A percentile compares a stretch with the other conserved stretches of the same genome.
Conservation (phyloP, 2,113 vertebrate genomes). For the Fregata magnificens region DNA sequence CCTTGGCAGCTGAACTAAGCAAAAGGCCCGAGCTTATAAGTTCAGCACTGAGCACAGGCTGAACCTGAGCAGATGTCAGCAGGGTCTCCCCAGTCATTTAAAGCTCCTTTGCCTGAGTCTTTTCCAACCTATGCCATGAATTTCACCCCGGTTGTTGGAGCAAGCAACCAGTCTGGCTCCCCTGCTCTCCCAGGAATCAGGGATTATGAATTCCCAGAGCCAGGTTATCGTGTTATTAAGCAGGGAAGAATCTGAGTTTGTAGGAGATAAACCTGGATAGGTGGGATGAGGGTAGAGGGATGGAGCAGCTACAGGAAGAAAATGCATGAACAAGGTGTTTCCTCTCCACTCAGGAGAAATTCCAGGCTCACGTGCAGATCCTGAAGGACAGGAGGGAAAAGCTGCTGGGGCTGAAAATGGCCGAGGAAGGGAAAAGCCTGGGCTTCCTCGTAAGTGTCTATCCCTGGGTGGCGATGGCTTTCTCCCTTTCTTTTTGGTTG, state of each 20-base stretch:
- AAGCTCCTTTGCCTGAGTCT: background rate
- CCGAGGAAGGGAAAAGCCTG: conserved; percentile 41
- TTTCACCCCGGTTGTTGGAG: background rate
- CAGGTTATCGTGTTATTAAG: background rate
- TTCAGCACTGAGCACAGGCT: background rate
- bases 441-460: conserved; percentile 4
- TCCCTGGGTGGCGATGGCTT: background rate
- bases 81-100: background rate
- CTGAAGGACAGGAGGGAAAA: conserved; percentile 59
- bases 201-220: background rate
- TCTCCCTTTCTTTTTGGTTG: background rate
- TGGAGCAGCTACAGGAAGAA: background rate
- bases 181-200: background rate
- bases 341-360: conserved; percentile 40
- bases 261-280: no score
- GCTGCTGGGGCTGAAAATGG: conserved; percentile 38
- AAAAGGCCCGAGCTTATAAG: background rate
- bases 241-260: background rate
- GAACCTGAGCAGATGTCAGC: background rate
- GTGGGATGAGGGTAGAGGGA: background rate
- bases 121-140: background rate
- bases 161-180: background rate
- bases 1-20: background rate
- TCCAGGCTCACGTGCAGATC: conserved; percentile 50
- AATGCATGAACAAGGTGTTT: accelerated